Conservation (phyloP, 2,113 vertebrate species). For the Lipophrys pholis region DNA sequence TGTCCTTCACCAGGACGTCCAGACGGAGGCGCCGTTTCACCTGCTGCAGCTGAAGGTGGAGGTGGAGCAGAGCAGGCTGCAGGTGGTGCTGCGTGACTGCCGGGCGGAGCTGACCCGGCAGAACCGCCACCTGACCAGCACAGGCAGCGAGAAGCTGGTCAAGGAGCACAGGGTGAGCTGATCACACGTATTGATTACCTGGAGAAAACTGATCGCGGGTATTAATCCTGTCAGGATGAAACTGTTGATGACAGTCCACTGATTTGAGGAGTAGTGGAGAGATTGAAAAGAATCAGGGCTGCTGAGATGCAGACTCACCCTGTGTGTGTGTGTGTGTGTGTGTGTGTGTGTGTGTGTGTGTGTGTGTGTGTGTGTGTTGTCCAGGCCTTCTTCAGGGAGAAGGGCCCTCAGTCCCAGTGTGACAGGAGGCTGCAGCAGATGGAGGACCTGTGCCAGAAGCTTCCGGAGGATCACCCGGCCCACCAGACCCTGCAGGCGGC, state of each 20-base stretch:
- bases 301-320: no score
- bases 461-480: constrained; percentile 87
- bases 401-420: constrained; percentile 89
- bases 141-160: constrained; percentile 92
- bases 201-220: no score
- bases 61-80: constrained; percentile 88
- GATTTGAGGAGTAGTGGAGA: no score
- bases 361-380: neutral
- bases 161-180: constrained; percentile 90
- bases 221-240: no score
- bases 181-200: constrained; percentile 32
- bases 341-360: no score
- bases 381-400: constrained; percentile 93
- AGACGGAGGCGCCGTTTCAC: constrained; percentile 92
- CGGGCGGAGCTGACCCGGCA: constrained; percentile 88
- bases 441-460: constrained; percentile 92
- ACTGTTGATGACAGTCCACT: no score
- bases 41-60: constrained; percentile 92
- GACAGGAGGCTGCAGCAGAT: constrained; percentile 92
- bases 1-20: constrained; percentile 86
- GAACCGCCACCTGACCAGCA: constrained; percentile 85
- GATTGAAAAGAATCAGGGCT: no score
- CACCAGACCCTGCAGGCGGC: constrained; percentile 82
- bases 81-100: constrained; percentile 88
- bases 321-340: no score